Conservation (phyloP, 2,888 invertebrate genomes). For the Trisateles emortualis region DNA sequence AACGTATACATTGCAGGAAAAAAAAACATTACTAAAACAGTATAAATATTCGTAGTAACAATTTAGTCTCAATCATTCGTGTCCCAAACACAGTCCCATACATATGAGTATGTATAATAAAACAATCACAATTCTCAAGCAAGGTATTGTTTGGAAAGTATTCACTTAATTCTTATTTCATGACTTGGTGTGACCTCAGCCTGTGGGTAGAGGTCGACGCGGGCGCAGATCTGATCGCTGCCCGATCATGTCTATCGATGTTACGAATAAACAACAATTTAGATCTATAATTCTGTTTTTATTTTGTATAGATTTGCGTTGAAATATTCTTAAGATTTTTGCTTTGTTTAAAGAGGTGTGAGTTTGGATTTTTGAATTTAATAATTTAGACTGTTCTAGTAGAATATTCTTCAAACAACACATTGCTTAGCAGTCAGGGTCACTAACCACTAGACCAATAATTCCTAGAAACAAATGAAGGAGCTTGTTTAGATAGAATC, state of each 20-base stretch:
- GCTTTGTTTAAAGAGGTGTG: too few species aligned
- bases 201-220: constrained; percentile 64
- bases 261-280: constrained; percentile 54
- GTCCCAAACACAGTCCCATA: neutral
- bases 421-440: too few species aligned
- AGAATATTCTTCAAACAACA: too few species aligned
- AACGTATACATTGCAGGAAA: neutral
- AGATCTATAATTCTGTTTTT: constrained; percentile 36
- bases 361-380: too few species aligned
- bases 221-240: constrained; percentile 63
- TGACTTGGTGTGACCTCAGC: constrained; percentile 71
- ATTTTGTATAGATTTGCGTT: constrained; percentile 31
- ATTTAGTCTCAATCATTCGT: constrained; percentile 1
- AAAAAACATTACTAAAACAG: neutral
- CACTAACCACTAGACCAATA: too few species aligned
- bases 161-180: constrained; percentile 74
- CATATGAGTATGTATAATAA: constrained; percentile 19
- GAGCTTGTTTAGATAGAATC: too few species aligned
- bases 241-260: constrained; percentile 68
- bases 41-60: neutral
- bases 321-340: too few species aligned
- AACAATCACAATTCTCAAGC: constrained; percentile 40
- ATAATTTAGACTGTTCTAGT: too few species aligned
- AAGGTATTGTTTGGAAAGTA: constrained; percentile 64
- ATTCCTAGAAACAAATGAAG: too few species aligned